Evolutionary conservation across 1,140 invertebrate genomes (phyloP), one percentile per base, ranked within the genome.

Genomic region (Holotrichia oblita): DNA sequence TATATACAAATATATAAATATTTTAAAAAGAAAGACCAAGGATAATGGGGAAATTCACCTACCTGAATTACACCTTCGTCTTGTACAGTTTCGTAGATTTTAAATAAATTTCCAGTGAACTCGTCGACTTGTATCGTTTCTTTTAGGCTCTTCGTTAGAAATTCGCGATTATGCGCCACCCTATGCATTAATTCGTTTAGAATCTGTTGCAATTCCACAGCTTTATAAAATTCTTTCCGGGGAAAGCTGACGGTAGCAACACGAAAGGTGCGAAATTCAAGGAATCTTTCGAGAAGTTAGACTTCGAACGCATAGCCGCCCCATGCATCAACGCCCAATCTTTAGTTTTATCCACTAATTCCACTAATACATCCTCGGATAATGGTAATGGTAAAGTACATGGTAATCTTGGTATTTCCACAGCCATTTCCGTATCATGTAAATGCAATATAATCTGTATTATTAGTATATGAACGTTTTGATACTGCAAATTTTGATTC

Each of bases 51-150:
- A 34, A 1, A 34, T 22, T 80, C 78, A 78, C 81, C 87, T 90
- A 95, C 94, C 91, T 96, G 95, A 73, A 90, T 87, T 40, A 93
- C 88, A 64, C 94, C 95, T 89, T 97, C 94, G n/a, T 90, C 87
- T 64, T 91, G 85, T 3, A 97, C 93, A 80, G 89, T 94, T 82
- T 94, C 90, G 89, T 96, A 97, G 79, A 98, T 94, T 79, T 95
- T 88, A 88, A 94, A 98, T 17, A 98, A 87, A 79, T 91, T 91
- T 22, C 88, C 89, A 6, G 96, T 97, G 85, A 98, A 98, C 48
- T 94, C 91, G 89, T 99, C 97, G 7, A 93, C 94, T 89, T 94
- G 88, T n/a, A 98, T 91, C 0, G 95, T 96, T 84, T 95, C 96
- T 83, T 87, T 90, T 40, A 98, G 89, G 73, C 92, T 92, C 40